Conservation (phyloP, 2,888 invertebrate genomes). For the Meloe dianella region DNA sequence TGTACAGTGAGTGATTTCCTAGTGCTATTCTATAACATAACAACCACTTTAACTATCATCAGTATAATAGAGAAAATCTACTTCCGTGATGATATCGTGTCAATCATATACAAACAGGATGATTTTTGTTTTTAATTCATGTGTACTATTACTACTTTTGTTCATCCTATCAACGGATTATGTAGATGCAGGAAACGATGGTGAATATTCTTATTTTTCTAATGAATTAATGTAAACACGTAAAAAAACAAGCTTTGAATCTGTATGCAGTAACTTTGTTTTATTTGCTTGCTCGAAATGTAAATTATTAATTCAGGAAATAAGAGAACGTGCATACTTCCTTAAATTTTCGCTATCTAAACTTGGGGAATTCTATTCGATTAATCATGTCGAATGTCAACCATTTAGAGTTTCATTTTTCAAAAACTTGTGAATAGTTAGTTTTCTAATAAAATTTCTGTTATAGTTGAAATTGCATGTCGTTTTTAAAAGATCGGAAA, state of each 20-base stretch:
- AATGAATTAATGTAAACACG: too few relatives aligned
- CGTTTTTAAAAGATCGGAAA: not conserved
- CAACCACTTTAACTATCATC: not conserved
- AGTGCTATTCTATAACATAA: conserved; percentile 7
- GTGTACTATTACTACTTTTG: conserved; percentile 31
- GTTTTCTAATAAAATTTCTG: not conserved
- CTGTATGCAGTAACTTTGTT: conserved; percentile 15
- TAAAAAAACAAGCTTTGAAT: not conserved
- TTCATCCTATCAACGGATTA: conserved; percentile 36
- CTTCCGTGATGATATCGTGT: conserved; percentile 22
- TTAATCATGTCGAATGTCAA: not conserved
- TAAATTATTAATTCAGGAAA: conserved; percentile 31
- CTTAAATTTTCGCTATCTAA: conserved; percentile 10
- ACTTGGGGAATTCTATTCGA: not conserved
- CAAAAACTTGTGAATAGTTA: not conserved
- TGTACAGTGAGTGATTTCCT: conserved; percentile 27
- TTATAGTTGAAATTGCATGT: not conserved
- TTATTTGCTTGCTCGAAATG: conserved; percentile 14
- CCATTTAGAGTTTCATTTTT: not conserved
- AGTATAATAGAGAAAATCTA: conserved; percentile 9
- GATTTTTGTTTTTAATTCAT: conserved; percentile 29
- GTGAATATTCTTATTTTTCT: conserved; percentile 31
- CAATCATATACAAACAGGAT: conserved; percentile 27
- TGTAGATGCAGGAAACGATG: conserved; percentile 43
- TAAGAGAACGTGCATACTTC: conserved; percentile 23